phyloP scores from a whole-genome alignment of 2,113 vertebrate species.

The Brienomyrus longianalis region DNA sequence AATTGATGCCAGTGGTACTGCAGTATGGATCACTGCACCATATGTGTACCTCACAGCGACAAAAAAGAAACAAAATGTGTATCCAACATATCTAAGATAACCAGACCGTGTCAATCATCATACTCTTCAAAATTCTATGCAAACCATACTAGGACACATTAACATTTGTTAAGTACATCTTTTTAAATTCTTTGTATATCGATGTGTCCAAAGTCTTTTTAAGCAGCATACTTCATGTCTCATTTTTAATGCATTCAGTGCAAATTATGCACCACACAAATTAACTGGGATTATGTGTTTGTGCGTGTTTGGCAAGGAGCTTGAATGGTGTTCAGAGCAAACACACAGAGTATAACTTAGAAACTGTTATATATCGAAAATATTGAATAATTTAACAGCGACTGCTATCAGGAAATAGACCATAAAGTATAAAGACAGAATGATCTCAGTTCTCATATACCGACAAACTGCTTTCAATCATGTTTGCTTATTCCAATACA shows the following conservation, averaged over 20 bases:
- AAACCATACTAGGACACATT: conserved; percentile 13
- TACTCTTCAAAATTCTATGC: background rate
- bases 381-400: conserved; percentile 43
- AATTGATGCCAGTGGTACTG: conserved; percentile 27
- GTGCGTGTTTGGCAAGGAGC: conserved; percentile 48
- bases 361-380: conserved; percentile 29
- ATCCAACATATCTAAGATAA: background rate
- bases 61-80: background rate
- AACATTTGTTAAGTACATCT: background rate
- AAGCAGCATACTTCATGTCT: conserved; percentile 38
- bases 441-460: conserved; percentile 31
- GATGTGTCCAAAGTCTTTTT: conserved; percentile 25
- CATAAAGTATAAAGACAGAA: conserved; percentile 25
- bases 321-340: conserved; percentile 52
- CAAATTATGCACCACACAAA: conserved; percentile 30
- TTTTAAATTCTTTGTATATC: conserved; percentile 1
- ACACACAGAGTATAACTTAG: conserved; percentile 35
- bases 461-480: background rate
- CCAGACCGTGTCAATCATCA: background rate
- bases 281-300: conserved; percentile 35
- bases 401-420: conserved; percentile 35
- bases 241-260: conserved; percentile 34
- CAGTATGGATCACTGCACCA: conserved; percentile 12
- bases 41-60: conserved; percentile 22
- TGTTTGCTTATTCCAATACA: conserved; percentile 4